A percentile compares a stretch with the other conserved stretches of the same genome.
phyloP scores from a whole-genome alignment of 2,888 invertebrate genomes.

The Pycnomerus fuliginosus region DNA sequence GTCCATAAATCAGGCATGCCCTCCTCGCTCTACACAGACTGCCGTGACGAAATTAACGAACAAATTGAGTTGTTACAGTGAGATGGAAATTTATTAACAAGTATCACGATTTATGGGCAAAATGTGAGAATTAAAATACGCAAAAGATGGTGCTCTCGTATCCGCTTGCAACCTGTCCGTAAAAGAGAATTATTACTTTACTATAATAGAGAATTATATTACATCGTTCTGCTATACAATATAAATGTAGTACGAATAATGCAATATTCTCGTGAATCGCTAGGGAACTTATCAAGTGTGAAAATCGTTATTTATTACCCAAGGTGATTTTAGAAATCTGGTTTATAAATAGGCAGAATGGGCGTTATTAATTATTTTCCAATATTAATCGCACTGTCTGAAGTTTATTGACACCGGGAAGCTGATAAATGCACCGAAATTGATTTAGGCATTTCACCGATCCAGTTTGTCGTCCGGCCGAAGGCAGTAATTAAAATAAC shows the following conservation, averaged over 20 bases:
- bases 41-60: conserved; percentile 39
- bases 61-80: conserved; percentile 38
- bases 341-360: no score
- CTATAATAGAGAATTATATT: conserved; percentile 30
- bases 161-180: conserved; percentile 33
- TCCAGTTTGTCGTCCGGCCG: no score
- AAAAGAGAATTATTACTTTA: conserved; percentile 33
- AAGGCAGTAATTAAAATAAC: no score
- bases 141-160: conserved; percentile 26
- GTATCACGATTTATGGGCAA: conserved; percentile 33
- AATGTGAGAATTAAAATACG: conserved; percentile 34
- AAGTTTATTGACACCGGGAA: no score
- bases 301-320: no score
- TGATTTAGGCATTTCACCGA: no score
- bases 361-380: no score
- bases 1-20: conserved; percentile 22
- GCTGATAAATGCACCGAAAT: no score
- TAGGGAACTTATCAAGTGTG: no score
- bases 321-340: no score
- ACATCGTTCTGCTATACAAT: conserved; percentile 30
- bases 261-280: conserved; percentile 21
- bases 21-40: conserved; percentile 12
- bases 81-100: conserved; percentile 35
- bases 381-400: no score
- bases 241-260: conserved; percentile 29